A percentile compares a stretch with the other conserved stretches of the same genome.
Conservation (phyloP, 37 sponge, comb jelly and placozoan species). For the Oopsacas minuta region DNA sequence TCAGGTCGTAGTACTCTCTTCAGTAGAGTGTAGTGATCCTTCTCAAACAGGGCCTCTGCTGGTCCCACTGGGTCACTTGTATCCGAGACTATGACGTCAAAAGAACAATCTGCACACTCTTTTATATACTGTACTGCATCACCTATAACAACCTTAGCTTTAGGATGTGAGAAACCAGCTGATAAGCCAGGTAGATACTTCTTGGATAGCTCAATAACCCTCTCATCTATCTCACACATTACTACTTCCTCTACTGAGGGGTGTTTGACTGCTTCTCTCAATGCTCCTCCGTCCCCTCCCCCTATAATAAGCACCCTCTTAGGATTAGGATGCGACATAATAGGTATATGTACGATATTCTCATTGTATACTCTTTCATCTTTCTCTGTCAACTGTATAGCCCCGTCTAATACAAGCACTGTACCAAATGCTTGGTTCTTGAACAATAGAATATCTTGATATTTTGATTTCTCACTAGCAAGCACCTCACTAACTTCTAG, state of each 20-base stretch:
- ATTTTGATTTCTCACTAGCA: slow-evolving; percentile 28
- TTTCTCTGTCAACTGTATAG: slow-evolving; percentile 69
- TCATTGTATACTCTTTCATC: slow-evolving; percentile 83
- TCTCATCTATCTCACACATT: slow-evolving; percentile 83
- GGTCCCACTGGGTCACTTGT: slow-evolving; percentile 70
- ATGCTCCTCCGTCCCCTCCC: slow-evolving; percentile 90
- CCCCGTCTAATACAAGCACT: slow-evolving; percentile 72
- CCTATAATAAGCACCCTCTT: slow-evolving; percentile 70
- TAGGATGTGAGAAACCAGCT: slow-evolving; percentile 34
- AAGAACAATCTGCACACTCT: slow-evolving; percentile 10
- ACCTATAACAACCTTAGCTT: slow-evolving; percentile 39
- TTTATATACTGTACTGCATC: slow-evolving; percentile 56
- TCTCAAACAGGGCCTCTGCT: slow-evolving; percentile 51
- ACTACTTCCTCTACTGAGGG: slow-evolving; percentile 46
- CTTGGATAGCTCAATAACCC: slow-evolving; percentile 51
- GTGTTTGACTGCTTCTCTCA: slow-evolving; percentile 82
- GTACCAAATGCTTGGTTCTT: slow-evolving; percentile 37
- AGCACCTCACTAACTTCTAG: slow-evolving; percentile 28
- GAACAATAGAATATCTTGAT: slow-evolving; percentile 33
- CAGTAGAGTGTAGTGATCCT: slow-evolving; percentile 45
- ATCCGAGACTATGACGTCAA: slow-evolving; percentile 91
- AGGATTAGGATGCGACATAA: slow-evolving; percentile 66
- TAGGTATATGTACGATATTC: slow-evolving; percentile 62
- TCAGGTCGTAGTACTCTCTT: slow-evolving; percentile 50
- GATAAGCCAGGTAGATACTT: slow-evolving; percentile 54